A percentile compares a stretch with the other conserved stretches of the same genome.
Evolutionary conservation across 2,888 invertebrate genomes (phyloP).

Genomic region (Hypercompe scribonia): DNA sequence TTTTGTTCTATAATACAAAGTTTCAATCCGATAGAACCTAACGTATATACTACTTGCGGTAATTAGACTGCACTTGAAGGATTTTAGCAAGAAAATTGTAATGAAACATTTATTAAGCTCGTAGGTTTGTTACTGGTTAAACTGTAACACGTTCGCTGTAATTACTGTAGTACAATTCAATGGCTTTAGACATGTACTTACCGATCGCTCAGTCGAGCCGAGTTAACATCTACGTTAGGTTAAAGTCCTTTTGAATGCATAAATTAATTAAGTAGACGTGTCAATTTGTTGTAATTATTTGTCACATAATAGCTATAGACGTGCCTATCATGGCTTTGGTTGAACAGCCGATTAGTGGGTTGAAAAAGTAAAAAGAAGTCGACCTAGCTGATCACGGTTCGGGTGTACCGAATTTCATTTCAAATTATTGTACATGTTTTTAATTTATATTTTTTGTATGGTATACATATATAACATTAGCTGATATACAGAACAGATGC

Average conservation of each 20-base stretch:
- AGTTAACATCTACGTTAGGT: not conserved
- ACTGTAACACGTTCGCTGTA: not conserved
- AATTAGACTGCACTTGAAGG: slow-evolving; percentile 1
- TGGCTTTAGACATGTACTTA: not conserved
- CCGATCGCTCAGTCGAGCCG: not conserved
- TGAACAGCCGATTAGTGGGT: too few relatives aligned
- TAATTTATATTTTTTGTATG: too few relatives aligned
- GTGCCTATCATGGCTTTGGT: too few relatives aligned
- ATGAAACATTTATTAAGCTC: not conserved
- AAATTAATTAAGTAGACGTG: not conserved
- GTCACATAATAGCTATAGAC: too few relatives aligned
- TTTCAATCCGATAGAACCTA: not conserved
- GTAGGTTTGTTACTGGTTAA: not conserved
- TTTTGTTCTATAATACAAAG: not conserved
- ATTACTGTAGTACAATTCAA: not conserved
- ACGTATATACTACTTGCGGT: not conserved
- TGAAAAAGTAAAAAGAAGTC: too few relatives aligned
- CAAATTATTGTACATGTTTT: too few relatives aligned
- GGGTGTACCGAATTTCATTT: too few relatives aligned
- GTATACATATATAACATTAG: too few relatives aligned
- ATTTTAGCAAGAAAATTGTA: not conserved
- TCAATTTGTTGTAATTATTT: not conserved
- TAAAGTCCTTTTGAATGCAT: not conserved
- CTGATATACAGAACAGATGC: too few relatives aligned
- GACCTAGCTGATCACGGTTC: too few relatives aligned